A percentile compares a stretch with the other conserved stretches of the same genome.
Evolutionary conservation across 2,113 vertebrate genomes (phyloP).

Genomic region (Mola mola): DNA sequence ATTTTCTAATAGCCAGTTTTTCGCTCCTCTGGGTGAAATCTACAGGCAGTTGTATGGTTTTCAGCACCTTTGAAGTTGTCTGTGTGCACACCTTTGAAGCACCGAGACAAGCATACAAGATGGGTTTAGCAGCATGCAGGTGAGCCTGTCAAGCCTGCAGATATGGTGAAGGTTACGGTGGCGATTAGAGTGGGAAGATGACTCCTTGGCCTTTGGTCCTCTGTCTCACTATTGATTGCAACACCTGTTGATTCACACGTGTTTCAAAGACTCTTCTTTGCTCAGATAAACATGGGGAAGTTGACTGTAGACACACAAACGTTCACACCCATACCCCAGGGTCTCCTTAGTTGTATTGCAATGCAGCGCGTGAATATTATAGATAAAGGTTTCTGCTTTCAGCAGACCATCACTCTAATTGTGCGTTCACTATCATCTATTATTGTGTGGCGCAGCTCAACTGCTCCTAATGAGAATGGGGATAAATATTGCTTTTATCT

Average conservation of each 20-base stretch:
- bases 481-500: constrained; percentile 65
- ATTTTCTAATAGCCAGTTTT: too few species aligned
- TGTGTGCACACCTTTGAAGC: constrained; percentile 5
- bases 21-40: too few species aligned
- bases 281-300: constrained; percentile 11
- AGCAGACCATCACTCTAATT: constrained; percentile 46
- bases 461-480: constrained; percentile 49
- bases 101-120: constrained; percentile 14
- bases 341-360: constrained; percentile 41
- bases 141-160: constrained; percentile 48
- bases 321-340: constrained; percentile 10
- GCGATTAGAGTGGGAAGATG: constrained; percentile 65
- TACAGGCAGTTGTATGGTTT: too few species aligned
- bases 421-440: constrained; percentile 52
- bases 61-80: not conserved
- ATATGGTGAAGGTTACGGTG: constrained; percentile 70
- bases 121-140: constrained; percentile 36
- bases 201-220: constrained; percentile 68
- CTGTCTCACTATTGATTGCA: constrained; percentile 63
- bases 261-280: constrained; percentile 50
- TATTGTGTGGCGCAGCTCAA: constrained; percentile 27
- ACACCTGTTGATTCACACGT: constrained; percentile 55
- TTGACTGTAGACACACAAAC: constrained; percentile 2
- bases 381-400: constrained; percentile 33
- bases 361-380: constrained; percentile 37